Evolutionary conservation across 2,888 invertebrate species (phyloP).

Genomic region (Hydrotaea diabolus): DNA sequence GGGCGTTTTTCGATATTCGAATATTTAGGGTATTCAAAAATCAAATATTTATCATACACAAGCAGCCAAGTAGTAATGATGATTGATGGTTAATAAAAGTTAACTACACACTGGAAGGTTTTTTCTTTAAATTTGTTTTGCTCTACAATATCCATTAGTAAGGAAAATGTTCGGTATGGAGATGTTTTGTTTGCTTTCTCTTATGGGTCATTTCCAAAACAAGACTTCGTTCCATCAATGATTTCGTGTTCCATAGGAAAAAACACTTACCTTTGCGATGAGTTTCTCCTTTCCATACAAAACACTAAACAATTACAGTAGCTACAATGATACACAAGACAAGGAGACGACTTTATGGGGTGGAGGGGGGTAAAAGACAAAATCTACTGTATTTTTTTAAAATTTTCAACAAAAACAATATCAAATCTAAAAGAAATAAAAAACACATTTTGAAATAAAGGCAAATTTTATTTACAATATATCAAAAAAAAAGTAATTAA

Average conservation of each 20-base stretch:
- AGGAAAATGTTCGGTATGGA: too few species aligned
- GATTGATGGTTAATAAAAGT: neutral
- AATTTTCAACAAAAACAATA: constrained; percentile 7
- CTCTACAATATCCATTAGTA: neutral
- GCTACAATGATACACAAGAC: constrained; percentile 42
- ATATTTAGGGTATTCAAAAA: constrained; percentile 21
- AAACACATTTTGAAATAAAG: constrained; percentile 18
- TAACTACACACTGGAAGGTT: constrained; percentile 5
- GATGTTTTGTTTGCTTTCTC: neutral
- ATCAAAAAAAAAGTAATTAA: constrained; percentile 3
- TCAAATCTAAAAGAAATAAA: constrained; percentile 23
- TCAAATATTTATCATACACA: constrained; percentile 15
- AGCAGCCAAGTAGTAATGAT: constrained; percentile 54
- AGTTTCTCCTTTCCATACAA: neutral
- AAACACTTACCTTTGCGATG: constrained; percentile 53
- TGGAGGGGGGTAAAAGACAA: neutral
- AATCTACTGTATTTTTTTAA: neutral
- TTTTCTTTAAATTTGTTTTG: neutral
- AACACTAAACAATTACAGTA: constrained; percentile 45
- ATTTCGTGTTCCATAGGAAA: neutral
- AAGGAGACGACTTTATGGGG: neutral
- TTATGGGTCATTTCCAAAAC: neutral
- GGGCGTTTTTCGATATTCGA: neutral
- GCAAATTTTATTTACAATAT: constrained; percentile 29
- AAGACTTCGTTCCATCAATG: neutral